Base-by-base conservation (phyloP, 2,888 invertebrate species). In the Sepiola atlantica region DNA sequence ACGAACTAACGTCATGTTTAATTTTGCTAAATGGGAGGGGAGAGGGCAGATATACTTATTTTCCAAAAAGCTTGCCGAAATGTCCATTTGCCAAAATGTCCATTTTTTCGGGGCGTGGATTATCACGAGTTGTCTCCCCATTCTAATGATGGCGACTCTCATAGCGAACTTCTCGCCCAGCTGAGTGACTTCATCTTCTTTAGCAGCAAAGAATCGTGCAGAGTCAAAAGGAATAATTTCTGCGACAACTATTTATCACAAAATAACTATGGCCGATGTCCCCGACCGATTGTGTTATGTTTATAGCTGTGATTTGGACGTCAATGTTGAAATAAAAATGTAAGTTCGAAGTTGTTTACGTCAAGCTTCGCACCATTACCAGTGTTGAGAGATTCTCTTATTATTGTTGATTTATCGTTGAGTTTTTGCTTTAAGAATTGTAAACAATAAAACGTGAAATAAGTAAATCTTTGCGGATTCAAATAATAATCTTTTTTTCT, bases 281-380 rank as follows among this genome's bases (percentile, higher is more conserved):
- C 94, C 95, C 54, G 96, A 96, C 57, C 95, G 96, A 95, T 97
- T 97, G 95, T 96, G 97, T 95, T 97, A 97, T 96, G 96, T 99
- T 55, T 99, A 99, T 97, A 99, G 99, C 97, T 99, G 99, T 55
- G 98, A 99, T n/a, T 97, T 99, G 95, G 98, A 99, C 96, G 98
- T 98, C 95, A 98, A 98, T 97, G 98, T 99, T 90, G 98, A 99
- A 98, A 98, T 99, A 95, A 99, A 99, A 98, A 98, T 99, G 99
- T 99, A 98, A 98, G 98, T 98, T 91, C 94, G 90, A 55, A 14
- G 77, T n/a, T 77, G 77, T 77, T 45, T 77, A 32, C 12, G n/a
- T 77, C 35, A 35, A 57, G 55, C 24, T 91, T 94, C 8, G 2
- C 61, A 28, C 57, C 24, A 55, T 55, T 16, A 93, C 54, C 32